Evolutionary conservation across 37 sponge, comb jelly and placozoan genomes (phyloP), one percentile per base, ranked within the genome.

Genomic region (Dysidea cf. avara): DNA sequence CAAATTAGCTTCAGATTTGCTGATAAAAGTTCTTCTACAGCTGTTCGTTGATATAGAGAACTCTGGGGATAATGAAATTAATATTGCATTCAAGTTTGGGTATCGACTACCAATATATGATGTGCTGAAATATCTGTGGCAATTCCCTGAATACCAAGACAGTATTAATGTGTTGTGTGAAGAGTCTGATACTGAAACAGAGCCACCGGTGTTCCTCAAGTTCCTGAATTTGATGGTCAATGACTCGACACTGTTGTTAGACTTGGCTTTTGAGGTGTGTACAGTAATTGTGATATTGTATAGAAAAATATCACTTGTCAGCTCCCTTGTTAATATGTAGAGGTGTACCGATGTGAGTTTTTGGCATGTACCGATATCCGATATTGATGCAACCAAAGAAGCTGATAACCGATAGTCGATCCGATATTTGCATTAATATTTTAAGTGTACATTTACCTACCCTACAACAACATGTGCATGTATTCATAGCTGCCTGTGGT

Each of bases 211-310:
- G 5, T 92, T 92, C 20, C 84, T 92, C 21, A 37, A 76, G 32
- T 99, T 96, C 61, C 78, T 95, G 56, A 92, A 99, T 72, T 86
- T 96, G 86, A 80, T 99, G 54, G 46, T 99, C 22, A 99, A 99
- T 75, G 99, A 99, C 75, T 92, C 96, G 53, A 95, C 83, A 20
- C 72, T 93, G n/a, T 83, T 95, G 55, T 75, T 99, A 46, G 99
- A 99, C 37, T 90, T 93, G 43, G 87, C 87, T 59, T 64, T 99
- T 2, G 78, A 89, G 59, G 88, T 87, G 7, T n/a, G n/a, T n/a
- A 22, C 38, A 46, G 20, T 67, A 4, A 21, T 28, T 17, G 22
- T 39, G 16, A 3, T 67, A 16, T 37, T 39, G 5, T 9, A 38
- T 17, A 46, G 6, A 67, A 37, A 64, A 37, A 37, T 64, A 31